phyloP scores from a whole-genome alignment of 1,140 invertebrate species.

The Brachionus sp. region DNA sequence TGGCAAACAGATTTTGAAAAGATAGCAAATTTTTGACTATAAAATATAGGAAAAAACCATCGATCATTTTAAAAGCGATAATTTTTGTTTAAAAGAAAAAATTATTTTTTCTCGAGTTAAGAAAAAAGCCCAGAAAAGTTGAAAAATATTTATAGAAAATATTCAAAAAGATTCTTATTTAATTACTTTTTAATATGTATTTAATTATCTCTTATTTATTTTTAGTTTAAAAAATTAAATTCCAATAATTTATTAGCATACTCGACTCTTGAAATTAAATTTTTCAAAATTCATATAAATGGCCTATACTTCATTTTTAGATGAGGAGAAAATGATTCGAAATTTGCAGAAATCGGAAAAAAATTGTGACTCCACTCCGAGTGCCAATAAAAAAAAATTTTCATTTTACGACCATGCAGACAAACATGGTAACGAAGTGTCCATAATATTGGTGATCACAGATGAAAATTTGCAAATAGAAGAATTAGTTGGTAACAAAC shows the following conservation, averaged over 20 bases:
- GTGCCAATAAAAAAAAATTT: background rate
- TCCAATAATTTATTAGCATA: background rate
- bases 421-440: background rate
- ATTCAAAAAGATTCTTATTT: background rate
- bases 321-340: background rate
- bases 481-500: background rate
- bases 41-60: too few species aligned
- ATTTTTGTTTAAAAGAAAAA: background rate
- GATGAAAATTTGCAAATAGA: slow-evolving; percentile 14
- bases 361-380: background rate
- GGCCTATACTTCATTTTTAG: background rate
- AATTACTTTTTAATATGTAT: slow-evolving; percentile 8
- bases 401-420: background rate
- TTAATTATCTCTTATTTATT: background rate
- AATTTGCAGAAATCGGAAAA: background rate
- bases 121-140: background rate
- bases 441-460: slow-evolving; percentile 9
- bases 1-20: too few species aligned
- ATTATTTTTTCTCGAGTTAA: background rate
- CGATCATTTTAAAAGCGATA: too few species aligned
- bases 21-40: too few species aligned
- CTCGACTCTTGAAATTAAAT: background rate
- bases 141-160: background rate
- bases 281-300: background rate
- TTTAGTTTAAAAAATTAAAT: background rate